A percentile compares a stretch with the other conserved stretches of the same genome.
Conservation (phyloP, 2,888 invertebrate genomes). For the Drosophila antonietae region DNA sequence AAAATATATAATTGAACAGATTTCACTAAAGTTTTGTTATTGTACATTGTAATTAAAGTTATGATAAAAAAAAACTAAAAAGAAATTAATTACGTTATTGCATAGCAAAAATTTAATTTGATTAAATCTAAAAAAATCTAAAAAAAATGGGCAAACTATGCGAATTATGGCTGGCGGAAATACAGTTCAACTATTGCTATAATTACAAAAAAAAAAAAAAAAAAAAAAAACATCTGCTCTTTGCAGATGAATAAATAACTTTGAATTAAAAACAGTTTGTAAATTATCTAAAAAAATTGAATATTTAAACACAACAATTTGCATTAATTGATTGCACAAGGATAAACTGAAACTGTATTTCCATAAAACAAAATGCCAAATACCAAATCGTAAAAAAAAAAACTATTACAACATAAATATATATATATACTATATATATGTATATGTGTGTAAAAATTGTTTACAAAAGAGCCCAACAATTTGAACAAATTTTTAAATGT, state of each 20-base stretch:
- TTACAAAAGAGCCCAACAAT: constrained; percentile 38
- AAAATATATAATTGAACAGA: constrained; percentile 1
- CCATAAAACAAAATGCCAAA: constrained; percentile 25
- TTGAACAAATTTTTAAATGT: constrained; percentile 68
- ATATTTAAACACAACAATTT: constrained; percentile 11
- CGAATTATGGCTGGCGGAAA: constrained; percentile 4
- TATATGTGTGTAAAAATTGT: constrained; percentile 25
- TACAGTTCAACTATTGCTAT: constrained; percentile 3
- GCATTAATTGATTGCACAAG: constrained; percentile 22
- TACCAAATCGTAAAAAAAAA: constrained; percentile 37
- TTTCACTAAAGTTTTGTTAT: constrained; percentile 15
- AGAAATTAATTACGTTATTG: constrained; percentile 41
- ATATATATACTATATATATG: neutral
- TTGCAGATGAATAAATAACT: constrained; percentile 32
- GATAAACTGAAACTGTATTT: constrained; percentile 38
- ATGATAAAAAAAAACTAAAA: constrained; percentile 4
- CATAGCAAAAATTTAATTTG: constrained; percentile 40
- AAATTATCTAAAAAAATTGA: constrained; percentile 14
- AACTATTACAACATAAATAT: neutral
- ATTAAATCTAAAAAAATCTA: constrained; percentile 14
- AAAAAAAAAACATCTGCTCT: neutral
- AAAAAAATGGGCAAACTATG: constrained; percentile 8
- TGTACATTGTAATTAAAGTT: constrained; percentile 18
- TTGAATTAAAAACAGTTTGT: constrained; percentile 25
- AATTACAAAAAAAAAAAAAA: constrained; percentile 9